A percentile compares a stretch with the other conserved stretches of the same genome.
phyloP scores from a whole-genome alignment of 2,797 vertebrate genomes.

The Pelodytes ibericus region DNA sequence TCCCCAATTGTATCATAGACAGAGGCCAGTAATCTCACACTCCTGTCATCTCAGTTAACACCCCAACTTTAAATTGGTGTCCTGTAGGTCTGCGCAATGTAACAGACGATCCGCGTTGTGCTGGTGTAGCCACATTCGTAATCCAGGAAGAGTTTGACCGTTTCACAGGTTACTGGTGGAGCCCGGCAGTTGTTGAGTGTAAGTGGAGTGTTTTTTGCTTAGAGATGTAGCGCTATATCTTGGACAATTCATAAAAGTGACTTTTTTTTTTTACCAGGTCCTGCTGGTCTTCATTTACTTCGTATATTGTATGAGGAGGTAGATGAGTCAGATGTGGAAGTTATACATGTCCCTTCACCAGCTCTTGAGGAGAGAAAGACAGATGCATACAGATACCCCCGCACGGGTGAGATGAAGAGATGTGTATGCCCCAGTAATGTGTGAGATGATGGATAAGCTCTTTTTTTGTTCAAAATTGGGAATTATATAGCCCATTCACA shows the following conservation, averaged over 20 bases:
- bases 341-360: slow-evolving; percentile 95
- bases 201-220: background rate
- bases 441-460: background rate
- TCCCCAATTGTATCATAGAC: too few relatives aligned
- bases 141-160: slow-evolving; percentile 98
- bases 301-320: slow-evolving; percentile 94
- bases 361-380: slow-evolving; percentile 95
- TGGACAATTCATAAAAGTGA: background rate
- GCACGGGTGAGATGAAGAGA: slow-evolving; percentile 80
- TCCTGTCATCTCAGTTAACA: too few relatives aligned
- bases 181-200: slow-evolving; percentile 84
- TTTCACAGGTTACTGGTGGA: slow-evolving; percentile 98
- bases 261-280: slow-evolving; percentile 66
- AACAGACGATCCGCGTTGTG: slow-evolving; percentile 92
- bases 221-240: background rate
- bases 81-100: slow-evolving; percentile 87
- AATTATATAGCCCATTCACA: too few relatives aligned
- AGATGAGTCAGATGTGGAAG: slow-evolving; percentile 94
- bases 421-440: background rate
- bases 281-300: slow-evolving; percentile 82
- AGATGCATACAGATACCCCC: slow-evolving; percentile 94
- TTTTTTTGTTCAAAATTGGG: too few relatives aligned
- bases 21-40: too few relatives aligned
- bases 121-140: slow-evolving; percentile 95
- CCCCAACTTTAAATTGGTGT: too few relatives aligned